These are phyloP conservation scores for Eutolmus rufibarbis DNA, from an alignment of 2,888 invertebrate genomes.

Conservation along the genomic window DNA sequence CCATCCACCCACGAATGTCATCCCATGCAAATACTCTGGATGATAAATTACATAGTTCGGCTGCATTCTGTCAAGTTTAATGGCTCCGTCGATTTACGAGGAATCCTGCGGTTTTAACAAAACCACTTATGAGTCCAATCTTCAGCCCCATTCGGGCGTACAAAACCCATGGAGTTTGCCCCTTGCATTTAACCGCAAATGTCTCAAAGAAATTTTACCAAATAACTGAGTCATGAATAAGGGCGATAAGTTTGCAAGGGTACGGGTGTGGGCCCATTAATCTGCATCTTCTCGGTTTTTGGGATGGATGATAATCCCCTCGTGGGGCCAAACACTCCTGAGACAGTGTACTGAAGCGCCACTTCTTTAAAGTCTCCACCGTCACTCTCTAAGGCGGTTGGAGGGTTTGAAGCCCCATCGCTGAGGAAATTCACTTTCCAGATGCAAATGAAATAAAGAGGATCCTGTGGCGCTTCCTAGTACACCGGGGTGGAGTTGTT, in stretches of 20 bases:
- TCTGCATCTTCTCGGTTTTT: not conserved
- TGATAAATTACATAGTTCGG: conserved; percentile 4
- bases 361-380: not conserved
- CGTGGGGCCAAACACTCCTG: not conserved
- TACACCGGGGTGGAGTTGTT: not conserved
- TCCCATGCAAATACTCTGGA: conserved; percentile 9
- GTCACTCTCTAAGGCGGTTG: not conserved
- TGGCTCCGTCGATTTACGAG: conserved; percentile 23
- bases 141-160: not conserved
- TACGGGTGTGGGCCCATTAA: not conserved
- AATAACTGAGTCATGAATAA: conserved; percentile 19
- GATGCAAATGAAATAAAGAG: conserved; percentile 1
- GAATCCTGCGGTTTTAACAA: not conserved
- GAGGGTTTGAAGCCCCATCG: not conserved
- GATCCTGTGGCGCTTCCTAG: not conserved
- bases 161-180: not conserved
- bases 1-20: not conserved
- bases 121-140: conserved; percentile 2
- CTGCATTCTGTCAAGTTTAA: conserved; percentile 21
- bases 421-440: not conserved
- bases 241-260: not conserved
- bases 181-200: conserved; percentile 7
- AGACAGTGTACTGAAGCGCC: not conserved
- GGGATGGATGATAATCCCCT: not conserved
- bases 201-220: conserved; percentile 14